A percentile compares a stretch with the other conserved stretches of the same genome.
These are phyloP conservation scores for Nemapogon koenigi DNA, from an alignment of 2,888 invertebrate species.

Conservation along the genomic window DNA sequence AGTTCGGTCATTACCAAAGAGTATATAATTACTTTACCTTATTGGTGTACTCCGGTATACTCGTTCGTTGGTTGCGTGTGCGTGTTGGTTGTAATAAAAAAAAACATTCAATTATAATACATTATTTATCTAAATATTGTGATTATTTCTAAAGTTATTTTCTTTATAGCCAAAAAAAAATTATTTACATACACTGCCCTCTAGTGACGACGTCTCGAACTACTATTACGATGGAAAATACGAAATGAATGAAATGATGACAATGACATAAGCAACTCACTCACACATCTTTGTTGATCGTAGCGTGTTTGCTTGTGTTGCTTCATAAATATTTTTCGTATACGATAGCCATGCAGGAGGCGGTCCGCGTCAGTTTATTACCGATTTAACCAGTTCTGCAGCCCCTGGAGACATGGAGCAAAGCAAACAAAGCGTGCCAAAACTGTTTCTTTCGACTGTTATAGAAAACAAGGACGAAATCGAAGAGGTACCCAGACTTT, in stretches of 20 bases:
- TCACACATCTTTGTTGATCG: conserved; percentile 45
- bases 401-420: conserved; percentile 63
- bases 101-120: too few species aligned
- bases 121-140: too few species aligned
- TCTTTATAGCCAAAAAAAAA: too few species aligned
- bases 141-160: too few species aligned
- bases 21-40: too few species aligned
- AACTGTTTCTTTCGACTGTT: conserved; percentile 81
- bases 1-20: too few species aligned
- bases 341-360: conserved; percentile 69
- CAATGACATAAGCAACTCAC: conserved; percentile 31
- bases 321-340: conserved; percentile 64
- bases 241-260: too few species aligned
- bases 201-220: neutral
- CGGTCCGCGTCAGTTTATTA: conserved; percentile 65
- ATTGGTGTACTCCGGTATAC: too few species aligned
- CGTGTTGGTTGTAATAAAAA: too few species aligned
- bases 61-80: too few species aligned
- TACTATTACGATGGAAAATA: too few species aligned
- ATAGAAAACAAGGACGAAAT: conserved; percentile 90
- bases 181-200: neutral
- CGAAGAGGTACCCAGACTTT: conserved; percentile 89
- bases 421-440: conserved; percentile 68
- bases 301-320: conserved; percentile 43
- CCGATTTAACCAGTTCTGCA: conserved; percentile 60